Percentiles rank a stretch among this genome's conserved stretches.
phyloP scores from a whole-genome alignment of 2,113 vertebrate species.

The Pomatostomus ruficeps region DNA sequence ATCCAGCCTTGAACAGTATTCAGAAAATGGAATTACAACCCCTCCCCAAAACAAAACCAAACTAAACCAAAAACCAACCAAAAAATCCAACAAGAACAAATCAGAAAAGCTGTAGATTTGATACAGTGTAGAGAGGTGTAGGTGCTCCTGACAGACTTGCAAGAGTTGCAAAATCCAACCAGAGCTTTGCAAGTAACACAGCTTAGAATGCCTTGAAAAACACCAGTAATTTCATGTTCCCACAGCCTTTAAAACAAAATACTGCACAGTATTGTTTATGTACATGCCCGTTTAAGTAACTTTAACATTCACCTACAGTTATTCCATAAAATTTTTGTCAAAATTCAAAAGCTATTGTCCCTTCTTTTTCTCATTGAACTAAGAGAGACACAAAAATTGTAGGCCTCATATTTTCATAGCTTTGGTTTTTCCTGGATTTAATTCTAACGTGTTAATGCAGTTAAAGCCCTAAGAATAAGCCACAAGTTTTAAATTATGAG shows the following conservation, averaged over 20 bases:
- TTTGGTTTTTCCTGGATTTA: background rate
- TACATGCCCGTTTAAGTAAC: background rate
- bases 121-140: background rate
- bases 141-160: background rate
- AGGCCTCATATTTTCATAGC: background rate
- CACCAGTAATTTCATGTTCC: background rate
- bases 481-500: background rate
- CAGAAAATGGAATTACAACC: background rate
- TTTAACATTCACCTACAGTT: background rate
- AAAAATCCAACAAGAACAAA: background rate
- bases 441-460: background rate
- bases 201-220: background rate
- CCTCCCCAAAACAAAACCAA: background rate
- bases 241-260: background rate
- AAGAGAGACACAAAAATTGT: background rate
- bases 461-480: background rate
- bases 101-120: background rate
- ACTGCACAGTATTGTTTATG: background rate
- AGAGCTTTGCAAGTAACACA: background rate
- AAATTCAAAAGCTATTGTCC: background rate
- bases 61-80: background rate
- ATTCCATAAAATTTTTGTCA: background rate
- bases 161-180: background rate
- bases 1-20: background rate
- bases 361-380: background rate